Evolutionary conservation across 2,888 invertebrate genomes (phyloP).

Genomic region (Hymenopus coronatus): DNA sequence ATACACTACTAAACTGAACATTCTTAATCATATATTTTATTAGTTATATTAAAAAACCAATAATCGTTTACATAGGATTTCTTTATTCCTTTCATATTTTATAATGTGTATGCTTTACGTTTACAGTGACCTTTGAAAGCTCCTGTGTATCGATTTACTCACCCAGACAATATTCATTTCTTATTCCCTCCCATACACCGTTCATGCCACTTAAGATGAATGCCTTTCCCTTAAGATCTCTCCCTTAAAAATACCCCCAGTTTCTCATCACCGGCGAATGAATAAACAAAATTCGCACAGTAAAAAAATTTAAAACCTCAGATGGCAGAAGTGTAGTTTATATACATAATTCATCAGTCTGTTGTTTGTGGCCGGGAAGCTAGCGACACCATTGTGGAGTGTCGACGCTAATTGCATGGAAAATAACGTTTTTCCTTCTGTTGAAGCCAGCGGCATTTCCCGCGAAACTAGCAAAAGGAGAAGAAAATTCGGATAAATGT

Average conservation of each 20-base stretch:
- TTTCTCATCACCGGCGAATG: not conserved
- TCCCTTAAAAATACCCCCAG: not conserved
- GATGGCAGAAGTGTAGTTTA: not conserved
- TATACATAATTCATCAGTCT: not conserved
- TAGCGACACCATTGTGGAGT: not conserved
- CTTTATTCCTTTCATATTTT: too few species aligned
- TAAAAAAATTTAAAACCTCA: not conserved
- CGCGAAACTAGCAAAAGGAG: not conserved
- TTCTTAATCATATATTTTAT: too few species aligned
- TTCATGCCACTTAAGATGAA: not conserved
- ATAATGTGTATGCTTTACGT: too few species aligned
- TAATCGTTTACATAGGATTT: too few species aligned
- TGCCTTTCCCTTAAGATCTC: not conserved
- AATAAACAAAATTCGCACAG: not conserved
- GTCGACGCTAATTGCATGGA: not conserved
- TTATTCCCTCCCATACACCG: not conserved
- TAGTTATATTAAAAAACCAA: too few species aligned
- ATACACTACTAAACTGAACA: too few species aligned
- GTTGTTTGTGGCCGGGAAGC: not conserved
- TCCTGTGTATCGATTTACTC: too few species aligned
- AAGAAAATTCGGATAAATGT: not conserved
- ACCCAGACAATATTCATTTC: not conserved
- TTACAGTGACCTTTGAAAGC: too few species aligned
- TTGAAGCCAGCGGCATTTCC: not conserved
- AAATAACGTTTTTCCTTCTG: not conserved